Evolutionary conservation across 2,888 invertebrate species (phyloP), one percentile per base, ranked within the genome.

Genomic region (Drosophila pseudotakahashii): DNA sequence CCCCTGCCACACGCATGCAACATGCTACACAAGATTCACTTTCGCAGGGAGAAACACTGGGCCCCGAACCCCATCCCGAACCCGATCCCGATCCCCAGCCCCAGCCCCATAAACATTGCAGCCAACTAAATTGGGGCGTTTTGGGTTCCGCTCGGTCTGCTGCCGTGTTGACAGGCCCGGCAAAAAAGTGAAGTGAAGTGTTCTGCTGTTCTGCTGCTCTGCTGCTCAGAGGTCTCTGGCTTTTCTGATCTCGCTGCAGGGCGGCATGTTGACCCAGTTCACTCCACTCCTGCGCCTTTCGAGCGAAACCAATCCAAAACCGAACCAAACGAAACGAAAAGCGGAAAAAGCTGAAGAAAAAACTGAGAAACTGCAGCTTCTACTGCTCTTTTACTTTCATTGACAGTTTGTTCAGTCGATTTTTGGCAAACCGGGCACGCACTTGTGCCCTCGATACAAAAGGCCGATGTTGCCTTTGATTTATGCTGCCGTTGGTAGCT

Each of bases 231-330:
- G 67, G 48, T 44, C 69, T 54, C 66, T 51, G 39, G 63, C 67
- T 45, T 19, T 61, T 52, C 58, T 30, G 59, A 52, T 54, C 47
- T 63, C 57, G 81, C 79, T 69, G 70, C 79, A 70, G 79, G 81
- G 82, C 81, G 82, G 81, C 82, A 71, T 76, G 71, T 79, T 83
- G 83, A 83, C 83, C 83, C 76, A 83, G 75, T 83, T 83, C 79
- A 53, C 47, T 60, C 23, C 41, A 51, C 53, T 63, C 34, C 47
- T 74, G 73, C 67, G 72, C 77, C 85, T 78, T 82, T 82, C 76
- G 42, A 62, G 52, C 48, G 50, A 37, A 44, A 32, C 44, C 34
- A 45, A 34, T 30, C 61, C 48, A 26, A 48, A 19, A 47, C 19
- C n/a, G 59, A 63, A 30, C 45, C 37, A 53, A 62, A 50, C 39